Base-by-base conservation (phyloP, 2,888 invertebrate species). In the Drosophila merina region DNA sequence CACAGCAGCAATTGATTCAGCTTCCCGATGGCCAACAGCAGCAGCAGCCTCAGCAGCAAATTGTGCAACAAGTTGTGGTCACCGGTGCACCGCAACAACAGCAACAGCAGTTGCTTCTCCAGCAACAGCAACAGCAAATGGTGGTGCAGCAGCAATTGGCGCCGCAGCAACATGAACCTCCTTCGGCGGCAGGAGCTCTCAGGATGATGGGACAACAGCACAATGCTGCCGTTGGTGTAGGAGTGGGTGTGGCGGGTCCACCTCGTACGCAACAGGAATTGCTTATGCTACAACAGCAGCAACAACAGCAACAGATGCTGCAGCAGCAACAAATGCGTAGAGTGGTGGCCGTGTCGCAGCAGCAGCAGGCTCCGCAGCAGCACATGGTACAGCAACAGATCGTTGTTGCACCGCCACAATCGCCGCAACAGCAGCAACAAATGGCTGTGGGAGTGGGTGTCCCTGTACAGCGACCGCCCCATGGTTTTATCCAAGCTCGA, bases 161-260 rank as follows among this genome's bases (percentile, higher is more conserved):
- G 3, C 72, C 63, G 45, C 88, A 89, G 52, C 87, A 81, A 52
- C 85, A 80, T 72, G 84, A 84, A 9, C 72, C 87, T 4, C 93
- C 94, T 9, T 93, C 95, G 4, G 95, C 95, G 31, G 95, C 95
- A 1, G 95, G 95, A 4, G 95, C 95, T 0, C 90, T 95, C 25
- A 94, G 96, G 74, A 91, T 97, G 87, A 96, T 97, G 96, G 96
- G 96, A 1, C 96, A 96, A 4, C 97, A 96, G 76, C 97, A 96
- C 84, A 94, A 94, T 80, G 94, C 94, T 1, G 93, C 94, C 4
- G 44, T 44, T 3, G 44, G 44, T 1, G 44, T 44, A 3, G 91
- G 30, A 4, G 62, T 94, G 51, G 78, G 88, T 42, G 92, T 93
- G 91, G 88, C 92, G 6, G 89, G 86, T 9, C 76, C 83, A 7